A percentile compares a stretch with the other conserved stretches of the same genome.
Evolutionary conservation across 2,888 invertebrate species (phyloP).

Genomic region (Scaptomyza flava): DNA sequence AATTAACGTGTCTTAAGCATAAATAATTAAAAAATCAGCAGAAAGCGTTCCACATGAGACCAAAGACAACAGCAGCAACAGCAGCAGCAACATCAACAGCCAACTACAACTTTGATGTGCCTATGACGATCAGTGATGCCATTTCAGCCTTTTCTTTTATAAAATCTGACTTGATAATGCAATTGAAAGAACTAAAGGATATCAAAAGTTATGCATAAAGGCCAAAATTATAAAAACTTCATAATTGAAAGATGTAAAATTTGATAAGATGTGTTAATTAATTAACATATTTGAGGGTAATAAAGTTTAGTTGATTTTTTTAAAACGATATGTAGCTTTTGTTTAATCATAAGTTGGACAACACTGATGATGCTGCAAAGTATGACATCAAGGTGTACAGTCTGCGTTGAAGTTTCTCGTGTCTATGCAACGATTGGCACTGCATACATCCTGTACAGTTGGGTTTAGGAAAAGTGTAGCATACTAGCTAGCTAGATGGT

Average conservation of each 20-base stretch:
- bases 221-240: no score
- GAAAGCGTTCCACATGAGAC: conserved; percentile 37
- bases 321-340: background rate
- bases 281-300: no score
- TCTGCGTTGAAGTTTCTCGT: conserved; percentile 6
- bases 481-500: conserved; percentile 1
- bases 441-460: conserved; percentile 56
- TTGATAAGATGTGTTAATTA: no score
- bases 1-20: conserved; percentile 76
- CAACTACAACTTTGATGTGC: conserved; percentile 22
- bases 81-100: conserved; percentile 7
- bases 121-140: conserved; percentile 19
- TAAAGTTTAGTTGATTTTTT: no score
- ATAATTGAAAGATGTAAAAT: no score
- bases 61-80: conserved; percentile 23
- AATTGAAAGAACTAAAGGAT: no score
- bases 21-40: conserved; percentile 72
- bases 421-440: conserved; percentile 17
- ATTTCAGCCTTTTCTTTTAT: background rate
- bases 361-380: background rate
- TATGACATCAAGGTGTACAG: conserved; percentile 24
- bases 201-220: no score
- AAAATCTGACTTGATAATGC: background rate
- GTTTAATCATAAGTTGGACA: background rate
- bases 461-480: conserved; percentile 44